These are phyloP conservation scores for Hydrotaea diabolus DNA, from an alignment of 2,888 invertebrate species.

Conservation along the genomic window DNA sequence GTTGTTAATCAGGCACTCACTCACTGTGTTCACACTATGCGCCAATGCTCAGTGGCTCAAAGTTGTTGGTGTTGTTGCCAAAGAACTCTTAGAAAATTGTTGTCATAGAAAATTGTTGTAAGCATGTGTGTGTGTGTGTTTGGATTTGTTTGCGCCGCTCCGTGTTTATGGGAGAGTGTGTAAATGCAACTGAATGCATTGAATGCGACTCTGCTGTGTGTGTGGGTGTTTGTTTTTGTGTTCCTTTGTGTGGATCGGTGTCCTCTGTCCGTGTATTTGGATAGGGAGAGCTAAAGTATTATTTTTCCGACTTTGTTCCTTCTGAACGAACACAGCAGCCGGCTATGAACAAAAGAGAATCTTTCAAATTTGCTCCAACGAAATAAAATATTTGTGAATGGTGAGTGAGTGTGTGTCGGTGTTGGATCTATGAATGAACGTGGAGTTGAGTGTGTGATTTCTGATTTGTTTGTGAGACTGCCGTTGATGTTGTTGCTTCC, in stretches of 20 bases:
- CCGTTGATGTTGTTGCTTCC: constrained; percentile 20
- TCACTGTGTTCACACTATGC: neutral
- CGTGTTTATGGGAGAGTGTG: constrained; percentile 8
- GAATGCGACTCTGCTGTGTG: constrained; percentile 30
- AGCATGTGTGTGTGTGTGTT: constrained; percentile 43
- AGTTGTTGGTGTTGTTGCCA: constrained; percentile 44
- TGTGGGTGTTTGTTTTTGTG: constrained; percentile 42
- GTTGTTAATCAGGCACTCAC: neutral
- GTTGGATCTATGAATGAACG: neutral
- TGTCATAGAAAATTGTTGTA: constrained; percentile 56
- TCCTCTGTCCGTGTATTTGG: constrained; percentile 34
- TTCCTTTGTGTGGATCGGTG: constrained; percentile 36
- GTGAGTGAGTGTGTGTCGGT: constrained; percentile 20
- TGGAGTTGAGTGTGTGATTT: no score
- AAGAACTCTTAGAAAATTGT: constrained; percentile 53
- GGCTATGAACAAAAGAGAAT: constrained; percentile 47
- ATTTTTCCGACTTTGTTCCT: constrained; percentile 46
- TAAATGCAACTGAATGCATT: constrained; percentile 35
- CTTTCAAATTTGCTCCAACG: constrained; percentile 46
- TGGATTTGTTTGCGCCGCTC: neutral
- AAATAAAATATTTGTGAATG: constrained; percentile 65
- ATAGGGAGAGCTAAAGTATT: constrained; percentile 47
- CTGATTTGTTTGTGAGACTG: constrained; percentile 1
- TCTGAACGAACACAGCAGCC: constrained; percentile 55
- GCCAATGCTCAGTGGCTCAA: neutral